Evolutionary conservation across 2,113 vertebrate genomes (phyloP).

Genomic region (Oplegnathus fasciatus): DNA sequence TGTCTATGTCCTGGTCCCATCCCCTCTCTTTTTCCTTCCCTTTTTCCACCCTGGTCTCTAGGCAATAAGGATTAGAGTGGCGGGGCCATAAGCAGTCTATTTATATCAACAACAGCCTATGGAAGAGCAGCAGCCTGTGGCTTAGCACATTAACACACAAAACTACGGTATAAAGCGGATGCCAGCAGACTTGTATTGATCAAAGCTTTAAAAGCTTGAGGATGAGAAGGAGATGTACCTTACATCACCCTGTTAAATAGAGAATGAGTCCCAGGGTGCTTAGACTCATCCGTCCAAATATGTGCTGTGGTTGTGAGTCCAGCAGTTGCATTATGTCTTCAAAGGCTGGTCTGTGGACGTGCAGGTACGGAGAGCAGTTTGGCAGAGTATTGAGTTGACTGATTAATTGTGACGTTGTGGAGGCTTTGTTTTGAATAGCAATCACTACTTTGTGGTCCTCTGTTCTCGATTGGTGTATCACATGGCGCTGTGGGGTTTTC

Average conservation of each 20-base stretch:
- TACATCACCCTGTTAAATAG: constrained; percentile 55
- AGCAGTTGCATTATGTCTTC: constrained; percentile 40
- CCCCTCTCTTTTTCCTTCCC: constrained; percentile 2
- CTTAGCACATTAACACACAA: constrained; percentile 75
- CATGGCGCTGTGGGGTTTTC: constrained; percentile 1
- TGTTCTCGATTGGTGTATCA: constrained; percentile 2
- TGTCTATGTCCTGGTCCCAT: constrained; percentile 2
- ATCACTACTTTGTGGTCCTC: constrained; percentile 13
- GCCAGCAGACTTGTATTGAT: constrained; percentile 47
- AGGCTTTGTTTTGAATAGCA: constrained; percentile 44
- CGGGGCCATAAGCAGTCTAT: constrained; percentile 69
- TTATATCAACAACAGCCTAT: constrained; percentile 72
- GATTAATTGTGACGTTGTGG: constrained; percentile 29
- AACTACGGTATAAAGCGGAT: constrained; percentile 38
- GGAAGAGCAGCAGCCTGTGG: constrained; percentile 63
- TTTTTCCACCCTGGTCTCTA: constrained; percentile 73
- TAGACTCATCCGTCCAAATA: constrained; percentile 37
- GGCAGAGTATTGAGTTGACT: constrained; percentile 7
- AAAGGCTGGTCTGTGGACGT: constrained; percentile 21
- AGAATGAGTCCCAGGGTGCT: constrained; percentile 32
- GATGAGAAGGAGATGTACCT: constrained; percentile 46
- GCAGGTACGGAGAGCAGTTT: constrained; percentile 24
- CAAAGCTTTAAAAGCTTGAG: constrained; percentile 50
- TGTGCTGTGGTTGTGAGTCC: constrained; percentile 29
- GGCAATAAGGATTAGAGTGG: constrained; percentile 66